Conservation (phyloP, 2,113 vertebrate species). For the Antennarius striatus region DNA sequence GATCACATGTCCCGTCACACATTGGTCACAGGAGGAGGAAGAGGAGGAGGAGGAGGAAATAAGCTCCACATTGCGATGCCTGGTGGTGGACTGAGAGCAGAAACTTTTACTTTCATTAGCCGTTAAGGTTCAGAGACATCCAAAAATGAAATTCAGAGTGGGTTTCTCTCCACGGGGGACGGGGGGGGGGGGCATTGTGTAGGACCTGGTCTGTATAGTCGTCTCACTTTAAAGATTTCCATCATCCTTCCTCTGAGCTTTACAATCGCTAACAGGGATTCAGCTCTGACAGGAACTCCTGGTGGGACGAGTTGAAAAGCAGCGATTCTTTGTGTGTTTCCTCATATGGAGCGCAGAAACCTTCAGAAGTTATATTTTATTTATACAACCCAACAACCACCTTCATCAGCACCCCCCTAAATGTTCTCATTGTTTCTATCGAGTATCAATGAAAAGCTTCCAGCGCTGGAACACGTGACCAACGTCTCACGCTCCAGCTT, state of each 20-base stretch:
- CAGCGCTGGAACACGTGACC: background rate
- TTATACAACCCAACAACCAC: background rate
- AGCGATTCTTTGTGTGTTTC: slow-evolving; percentile 40
- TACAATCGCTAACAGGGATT: slow-evolving; percentile 34
- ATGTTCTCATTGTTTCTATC: background rate
- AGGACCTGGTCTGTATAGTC: slow-evolving; percentile 35
- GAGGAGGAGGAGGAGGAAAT: too few relatives aligned
- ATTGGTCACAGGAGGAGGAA: slow-evolving; percentile 4
- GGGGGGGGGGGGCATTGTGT: slow-evolving; percentile 52
- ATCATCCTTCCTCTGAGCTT: slow-evolving; percentile 60
- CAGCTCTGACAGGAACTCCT: slow-evolving; percentile 56
- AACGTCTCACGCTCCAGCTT: background rate
- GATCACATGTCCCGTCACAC: slow-evolving; percentile 62
- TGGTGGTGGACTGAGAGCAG: slow-evolving; percentile 3
- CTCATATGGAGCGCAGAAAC: slow-evolving; percentile 9
- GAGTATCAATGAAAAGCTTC: background rate
- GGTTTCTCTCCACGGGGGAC: background rate
- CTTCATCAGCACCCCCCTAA: background rate
- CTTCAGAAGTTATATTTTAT: slow-evolving; percentile 23
- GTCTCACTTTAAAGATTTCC: slow-evolving; percentile 63
- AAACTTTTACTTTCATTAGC: background rate
- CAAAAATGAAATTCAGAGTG: too few relatives aligned
- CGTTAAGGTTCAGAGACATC: too few relatives aligned
- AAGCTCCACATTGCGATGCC: slow-evolving; percentile 16
- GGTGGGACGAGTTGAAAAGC: slow-evolving; percentile 48